These are phyloP conservation scores for Branchipolynoe longqiensis DNA, from an alignment of 2,888 invertebrate species.

Conservation along the genomic window DNA sequence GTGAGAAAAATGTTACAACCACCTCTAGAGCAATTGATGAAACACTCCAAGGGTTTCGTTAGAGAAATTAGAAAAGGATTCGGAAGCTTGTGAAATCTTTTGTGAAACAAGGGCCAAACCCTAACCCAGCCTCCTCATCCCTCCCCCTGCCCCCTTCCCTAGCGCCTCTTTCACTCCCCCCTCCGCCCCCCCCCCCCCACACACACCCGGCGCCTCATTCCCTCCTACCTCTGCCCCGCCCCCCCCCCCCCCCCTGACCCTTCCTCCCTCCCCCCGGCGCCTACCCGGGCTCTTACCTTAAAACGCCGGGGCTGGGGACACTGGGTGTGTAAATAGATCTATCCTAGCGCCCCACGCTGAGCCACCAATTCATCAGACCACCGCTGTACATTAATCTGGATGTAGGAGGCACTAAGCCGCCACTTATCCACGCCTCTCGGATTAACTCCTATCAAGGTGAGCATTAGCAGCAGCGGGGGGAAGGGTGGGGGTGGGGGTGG, in stretches of 20 bases:
- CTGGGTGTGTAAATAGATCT: too few species aligned
- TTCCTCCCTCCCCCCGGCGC: neutral
- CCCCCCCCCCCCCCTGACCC: neutral
- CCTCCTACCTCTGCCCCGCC: neutral
- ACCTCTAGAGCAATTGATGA: too few species aligned
- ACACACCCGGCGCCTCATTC: neutral
- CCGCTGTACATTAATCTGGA: constrained; percentile 50
- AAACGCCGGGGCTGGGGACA: neutral
- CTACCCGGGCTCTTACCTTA: neutral
- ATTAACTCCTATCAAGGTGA: constrained; percentile 11
- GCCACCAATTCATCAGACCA: constrained; percentile 29
- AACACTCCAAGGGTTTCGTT: too few species aligned
- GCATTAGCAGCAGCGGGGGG: neutral
- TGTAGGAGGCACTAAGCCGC: constrained; percentile 26
- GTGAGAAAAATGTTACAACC: too few species aligned
- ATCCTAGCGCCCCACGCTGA: neutral
- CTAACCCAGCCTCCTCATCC: neutral
- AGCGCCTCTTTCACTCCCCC: neutral
- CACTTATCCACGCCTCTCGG: constrained; percentile 40
- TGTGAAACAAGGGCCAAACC: too few species aligned
- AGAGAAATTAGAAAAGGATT: too few species aligned
- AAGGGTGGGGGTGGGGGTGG: neutral
- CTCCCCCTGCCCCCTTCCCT: neutral
- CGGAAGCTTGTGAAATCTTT: too few species aligned
- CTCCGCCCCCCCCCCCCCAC: neutral